Conservation (phyloP, 1,140 invertebrate genomes). For the Phymastichus coffea region DNA sequence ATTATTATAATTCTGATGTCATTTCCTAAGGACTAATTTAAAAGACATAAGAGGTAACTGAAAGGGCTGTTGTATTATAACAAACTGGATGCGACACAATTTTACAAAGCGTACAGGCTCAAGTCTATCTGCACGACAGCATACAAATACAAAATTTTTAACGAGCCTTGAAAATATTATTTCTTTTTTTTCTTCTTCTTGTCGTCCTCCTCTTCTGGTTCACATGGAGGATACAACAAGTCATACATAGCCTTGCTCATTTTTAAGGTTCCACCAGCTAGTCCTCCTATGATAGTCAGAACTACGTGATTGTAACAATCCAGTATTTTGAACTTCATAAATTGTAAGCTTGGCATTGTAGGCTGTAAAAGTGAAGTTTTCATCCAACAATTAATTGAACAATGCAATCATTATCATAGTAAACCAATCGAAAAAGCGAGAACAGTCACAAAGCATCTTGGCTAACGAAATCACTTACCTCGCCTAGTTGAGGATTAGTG, state of each 20-base stretch:
- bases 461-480: background rate
- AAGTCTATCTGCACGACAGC: no score
- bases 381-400: no score
- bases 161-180: no score
- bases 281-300: constrained; percentile 24
- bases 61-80: no score
- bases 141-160: no score
- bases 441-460: background rate
- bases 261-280: constrained; percentile 28
- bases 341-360: constrained; percentile 26
- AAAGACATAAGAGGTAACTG: no score
- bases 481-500: background rate
- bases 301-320: constrained; percentile 37
- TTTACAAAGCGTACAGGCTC: no score
- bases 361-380: constrained; percentile 30
- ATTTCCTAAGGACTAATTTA: no score
- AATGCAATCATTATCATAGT: no score
- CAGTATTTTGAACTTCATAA: constrained; percentile 30
- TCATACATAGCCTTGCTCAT: constrained; percentile 26
- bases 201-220: constrained; percentile 1
- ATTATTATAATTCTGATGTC: no score
- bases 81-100: no score
- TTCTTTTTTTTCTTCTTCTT: background rate
- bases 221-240: constrained; percentile 18
- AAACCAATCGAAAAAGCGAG: no score